Percentiles rank a stretch among this genome's conserved stretches.
These are phyloP conservation scores for Arctocebus calabarensis DNA, from an alignment of 2,797 vertebrate genomes.

Conservation along the genomic window DNA sequence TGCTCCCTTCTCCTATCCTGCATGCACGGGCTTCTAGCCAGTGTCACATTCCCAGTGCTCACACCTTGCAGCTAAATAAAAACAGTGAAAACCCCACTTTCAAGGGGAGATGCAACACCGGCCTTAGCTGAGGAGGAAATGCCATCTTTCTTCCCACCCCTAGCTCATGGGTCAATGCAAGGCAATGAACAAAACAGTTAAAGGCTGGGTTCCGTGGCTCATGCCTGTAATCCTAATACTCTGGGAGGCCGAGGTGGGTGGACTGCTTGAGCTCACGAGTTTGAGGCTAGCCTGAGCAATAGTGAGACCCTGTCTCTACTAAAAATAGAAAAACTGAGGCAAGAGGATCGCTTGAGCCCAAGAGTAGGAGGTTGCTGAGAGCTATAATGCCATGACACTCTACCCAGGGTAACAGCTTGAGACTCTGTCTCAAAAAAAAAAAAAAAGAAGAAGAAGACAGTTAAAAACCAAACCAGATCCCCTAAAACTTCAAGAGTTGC, in stretches of 20 bases:
- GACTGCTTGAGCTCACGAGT: too few species aligned
- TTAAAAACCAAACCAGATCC: background rate
- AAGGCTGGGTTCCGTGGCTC: background rate
- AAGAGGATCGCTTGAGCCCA: too few species aligned
- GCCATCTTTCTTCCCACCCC: background rate
- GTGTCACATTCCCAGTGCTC: slow-evolving; percentile 22
- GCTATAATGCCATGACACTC: too few species aligned
- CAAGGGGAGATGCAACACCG: background rate
- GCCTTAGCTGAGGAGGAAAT: background rate
- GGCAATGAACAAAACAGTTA: background rate
- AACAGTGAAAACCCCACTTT: slow-evolving; percentile 42
- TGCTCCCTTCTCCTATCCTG: background rate
- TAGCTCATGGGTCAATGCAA: background rate
- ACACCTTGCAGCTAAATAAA: slow-evolving; percentile 67
- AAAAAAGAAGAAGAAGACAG: background rate
- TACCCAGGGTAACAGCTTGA: too few species aligned
- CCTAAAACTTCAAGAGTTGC: background rate
- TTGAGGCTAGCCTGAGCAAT: too few species aligned
- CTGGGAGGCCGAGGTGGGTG: too few species aligned
- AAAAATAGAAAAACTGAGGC: too few species aligned
- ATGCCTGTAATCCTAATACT: too few species aligned
- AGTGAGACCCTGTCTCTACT: too few species aligned
- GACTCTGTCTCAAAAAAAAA: too few species aligned
- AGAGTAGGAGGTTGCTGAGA: too few species aligned
- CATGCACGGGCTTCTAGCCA: background rate